These are phyloP conservation scores for Chrysodeixis includens DNA, from an alignment of 2,888 invertebrate species.

Conservation along the genomic window DNA sequence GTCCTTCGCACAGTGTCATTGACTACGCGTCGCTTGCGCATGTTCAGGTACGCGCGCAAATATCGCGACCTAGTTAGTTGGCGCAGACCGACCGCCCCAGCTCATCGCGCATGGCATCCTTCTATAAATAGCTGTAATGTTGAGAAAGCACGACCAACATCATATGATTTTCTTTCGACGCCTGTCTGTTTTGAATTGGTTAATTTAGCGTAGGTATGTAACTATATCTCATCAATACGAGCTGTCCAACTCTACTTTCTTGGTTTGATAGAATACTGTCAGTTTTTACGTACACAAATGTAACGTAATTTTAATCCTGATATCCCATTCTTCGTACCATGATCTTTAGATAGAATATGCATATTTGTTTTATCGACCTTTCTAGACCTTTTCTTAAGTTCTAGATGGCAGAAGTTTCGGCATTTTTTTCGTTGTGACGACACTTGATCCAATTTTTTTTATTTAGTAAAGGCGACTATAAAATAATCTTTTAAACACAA, in stretches of 20 bases:
- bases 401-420: slow-evolving; percentile 15
- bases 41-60: slow-evolving; percentile 71
- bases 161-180: slow-evolving; percentile 48
- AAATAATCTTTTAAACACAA: neutral
- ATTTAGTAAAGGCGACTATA: neutral
- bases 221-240: neutral
- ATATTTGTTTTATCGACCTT: slow-evolving; percentile 16
- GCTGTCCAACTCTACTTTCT: too few relatives aligned
- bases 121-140: slow-evolving; percentile 80
- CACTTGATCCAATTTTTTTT: slow-evolving; percentile 23
- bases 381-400: slow-evolving; percentile 37
- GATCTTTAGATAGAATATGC: neutral
- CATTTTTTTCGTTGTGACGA: slow-evolving; percentile 20
- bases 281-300: neutral
- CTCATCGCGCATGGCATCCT: slow-evolving; percentile 73
- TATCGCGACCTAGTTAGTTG: slow-evolving; percentile 83
- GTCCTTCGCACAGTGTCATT: slow-evolving; percentile 70
- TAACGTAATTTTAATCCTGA: neutral
- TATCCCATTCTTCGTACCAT: neutral
- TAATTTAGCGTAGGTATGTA: neutral
- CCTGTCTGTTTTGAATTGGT: slow-evolving; percentile 28
- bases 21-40: slow-evolving; percentile 65
- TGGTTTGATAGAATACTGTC: neutral
- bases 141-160: slow-evolving; percentile 74
- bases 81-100: slow-evolving; percentile 67